Conservation (phyloP, 1,140 invertebrate genomes). For the Megathymus violae region DNA sequence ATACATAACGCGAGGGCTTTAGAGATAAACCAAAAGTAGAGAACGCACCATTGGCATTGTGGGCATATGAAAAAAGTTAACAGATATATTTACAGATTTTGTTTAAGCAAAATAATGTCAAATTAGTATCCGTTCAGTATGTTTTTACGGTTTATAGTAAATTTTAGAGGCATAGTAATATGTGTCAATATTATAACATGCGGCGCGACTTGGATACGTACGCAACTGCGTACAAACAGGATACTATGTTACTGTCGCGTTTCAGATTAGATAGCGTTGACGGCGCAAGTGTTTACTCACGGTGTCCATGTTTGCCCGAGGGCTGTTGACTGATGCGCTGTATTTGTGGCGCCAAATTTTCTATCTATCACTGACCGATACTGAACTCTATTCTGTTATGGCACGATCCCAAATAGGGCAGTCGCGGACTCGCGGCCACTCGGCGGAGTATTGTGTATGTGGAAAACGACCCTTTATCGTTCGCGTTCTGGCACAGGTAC, state of each 20-base stretch:
- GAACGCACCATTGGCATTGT: too few relatives aligned
- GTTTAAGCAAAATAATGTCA: too few relatives aligned
- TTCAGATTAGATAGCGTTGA: constrained; percentile 70
- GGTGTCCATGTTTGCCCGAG: constrained; percentile 63
- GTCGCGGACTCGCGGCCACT: neutral
- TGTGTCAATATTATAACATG: too few relatives aligned
- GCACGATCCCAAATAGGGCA: constrained; percentile 40
- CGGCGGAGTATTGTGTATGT: constrained; percentile 14
- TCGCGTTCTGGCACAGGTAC: constrained; percentile 19
- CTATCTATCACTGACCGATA: constrained; percentile 32
- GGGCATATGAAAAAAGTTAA: too few relatives aligned
- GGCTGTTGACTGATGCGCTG: constrained; percentile 53
- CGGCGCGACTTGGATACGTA: too few relatives aligned
- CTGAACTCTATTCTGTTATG: constrained; percentile 41
- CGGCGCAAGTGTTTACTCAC: constrained; percentile 57
- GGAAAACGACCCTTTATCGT: constrained; percentile 15
- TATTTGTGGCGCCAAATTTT: constrained; percentile 39
- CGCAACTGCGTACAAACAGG: constrained; percentile 13
- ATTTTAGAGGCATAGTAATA: too few relatives aligned
- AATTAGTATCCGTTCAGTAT: too few relatives aligned
- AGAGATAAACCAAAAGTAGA: too few relatives aligned
- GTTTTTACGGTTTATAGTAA: too few relatives aligned
- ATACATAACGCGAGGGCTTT: too few relatives aligned
- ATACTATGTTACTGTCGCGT: constrained; percentile 50
- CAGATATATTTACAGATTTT: too few relatives aligned